A percentile compares a stretch with the other conserved stretches of the same genome.
phyloP scores from a whole-genome alignment of 2,113 vertebrate species.

The Myocastor coypus region DNA sequence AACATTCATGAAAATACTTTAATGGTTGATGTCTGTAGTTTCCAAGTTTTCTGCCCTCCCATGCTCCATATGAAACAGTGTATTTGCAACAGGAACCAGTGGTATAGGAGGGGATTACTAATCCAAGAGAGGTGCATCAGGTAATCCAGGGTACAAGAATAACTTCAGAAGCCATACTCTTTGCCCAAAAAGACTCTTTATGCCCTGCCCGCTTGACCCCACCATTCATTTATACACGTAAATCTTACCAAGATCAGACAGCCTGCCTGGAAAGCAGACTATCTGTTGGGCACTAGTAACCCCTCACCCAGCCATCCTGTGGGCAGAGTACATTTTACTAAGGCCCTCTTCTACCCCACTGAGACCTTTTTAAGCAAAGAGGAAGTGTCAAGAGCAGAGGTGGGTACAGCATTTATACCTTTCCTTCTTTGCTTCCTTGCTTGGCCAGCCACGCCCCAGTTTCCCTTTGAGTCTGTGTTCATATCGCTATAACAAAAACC shows the following conservation, averaged over 20 bases:
- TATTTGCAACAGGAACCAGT: neutral
- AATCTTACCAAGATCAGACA: neutral
- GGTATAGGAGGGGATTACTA: neutral
- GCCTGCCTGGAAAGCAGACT: neutral
- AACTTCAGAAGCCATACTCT: neutral
- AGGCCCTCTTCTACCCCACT: neutral
- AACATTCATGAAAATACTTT: constrained; percentile 56
- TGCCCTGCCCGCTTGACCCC: neutral
- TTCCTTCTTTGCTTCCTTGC: neutral
- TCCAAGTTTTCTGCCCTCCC: constrained; percentile 38
- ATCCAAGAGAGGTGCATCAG: neutral
- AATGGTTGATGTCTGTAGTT: constrained; percentile 26
- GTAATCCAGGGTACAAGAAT: neutral
- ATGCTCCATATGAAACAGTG: neutral
- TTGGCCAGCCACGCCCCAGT: no score
- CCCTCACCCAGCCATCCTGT: neutral
- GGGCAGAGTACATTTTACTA: neutral
- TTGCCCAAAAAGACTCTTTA: neutral
- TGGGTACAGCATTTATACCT: neutral
- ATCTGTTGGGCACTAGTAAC: neutral
- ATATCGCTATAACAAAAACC: neutral
- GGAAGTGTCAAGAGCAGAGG: neutral
- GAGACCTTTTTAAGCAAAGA: neutral
- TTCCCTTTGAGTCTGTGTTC: neutral
- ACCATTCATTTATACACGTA: neutral